Evolutionary conservation across 2,113 vertebrate genomes (phyloP).

Genomic region (Heliornis fulica): DNA sequence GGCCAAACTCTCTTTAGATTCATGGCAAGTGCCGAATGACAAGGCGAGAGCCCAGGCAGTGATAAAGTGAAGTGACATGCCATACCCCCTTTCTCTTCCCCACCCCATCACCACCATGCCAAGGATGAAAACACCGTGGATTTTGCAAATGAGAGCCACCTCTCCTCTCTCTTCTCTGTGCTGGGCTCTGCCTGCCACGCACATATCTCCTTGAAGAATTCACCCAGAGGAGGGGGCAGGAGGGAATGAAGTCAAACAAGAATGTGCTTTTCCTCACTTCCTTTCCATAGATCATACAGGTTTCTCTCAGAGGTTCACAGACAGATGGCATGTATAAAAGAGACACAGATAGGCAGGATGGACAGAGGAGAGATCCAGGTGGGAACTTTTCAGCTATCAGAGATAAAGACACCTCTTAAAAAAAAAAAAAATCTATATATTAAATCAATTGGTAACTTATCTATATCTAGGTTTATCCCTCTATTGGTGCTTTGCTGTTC

Average conservation of each 20-base stretch:
- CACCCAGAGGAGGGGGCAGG: neutral
- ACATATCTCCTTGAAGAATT: neutral
- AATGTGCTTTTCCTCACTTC: neutral
- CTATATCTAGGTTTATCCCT: neutral
- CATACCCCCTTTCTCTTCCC: slow-evolving; percentile 18
- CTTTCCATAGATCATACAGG: neutral
- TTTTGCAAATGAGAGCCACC: slow-evolving; percentile 48
- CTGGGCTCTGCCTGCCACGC: neutral
- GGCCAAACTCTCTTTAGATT: slow-evolving; percentile 67
- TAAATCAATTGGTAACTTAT: neutral
- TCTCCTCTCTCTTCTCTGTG: neutral
- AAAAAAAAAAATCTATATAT: neutral
- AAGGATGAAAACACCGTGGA: neutral
- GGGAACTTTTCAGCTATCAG: neutral
- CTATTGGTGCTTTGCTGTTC: neutral
- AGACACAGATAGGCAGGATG: neutral
- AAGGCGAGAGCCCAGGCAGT: slow-evolving; percentile 46
- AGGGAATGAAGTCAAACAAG: neutral
- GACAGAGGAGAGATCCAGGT: neutral
- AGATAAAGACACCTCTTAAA: neutral
- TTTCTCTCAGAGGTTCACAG: slow-evolving; percentile 1
- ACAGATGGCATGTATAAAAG: neutral
- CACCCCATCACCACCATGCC: slow-evolving; percentile 7
- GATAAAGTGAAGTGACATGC: slow-evolving; percentile 64
- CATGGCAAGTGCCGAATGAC: slow-evolving; percentile 56